Percentiles rank a stretch among this genome's conserved stretches.
Evolutionary conservation across 1,140 invertebrate species (phyloP).

Genomic region (Hylyphantes graminicola): DNA sequence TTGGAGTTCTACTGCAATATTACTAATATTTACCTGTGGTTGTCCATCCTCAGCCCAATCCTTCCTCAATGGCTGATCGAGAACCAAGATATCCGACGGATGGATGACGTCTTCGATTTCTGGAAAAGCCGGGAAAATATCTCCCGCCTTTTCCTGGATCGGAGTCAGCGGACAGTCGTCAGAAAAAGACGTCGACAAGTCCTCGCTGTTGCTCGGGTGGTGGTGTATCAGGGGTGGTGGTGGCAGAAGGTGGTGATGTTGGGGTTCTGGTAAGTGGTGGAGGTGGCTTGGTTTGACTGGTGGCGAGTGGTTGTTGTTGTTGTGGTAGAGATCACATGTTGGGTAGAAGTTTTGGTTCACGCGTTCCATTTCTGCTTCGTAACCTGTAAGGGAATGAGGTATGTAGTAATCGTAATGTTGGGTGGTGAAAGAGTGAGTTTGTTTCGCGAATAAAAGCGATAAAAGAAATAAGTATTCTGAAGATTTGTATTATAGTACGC

Average conservation of each 20-base stretch:
- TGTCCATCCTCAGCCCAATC: background rate
- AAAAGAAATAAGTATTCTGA: too few species aligned
- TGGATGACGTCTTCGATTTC: constrained; percentile 53
- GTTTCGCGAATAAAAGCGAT: too few species aligned
- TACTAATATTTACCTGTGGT: background rate
- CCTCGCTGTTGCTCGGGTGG: background rate
- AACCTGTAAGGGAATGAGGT: constrained; percentile 15
- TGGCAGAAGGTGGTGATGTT: constrained; percentile 26
- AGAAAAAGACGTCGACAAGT: constrained; percentile 28
- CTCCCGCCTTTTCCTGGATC: constrained; percentile 16
- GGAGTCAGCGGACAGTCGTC: constrained; percentile 45
- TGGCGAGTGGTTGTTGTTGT: constrained; percentile 21
- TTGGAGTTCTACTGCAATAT: too few species aligned
- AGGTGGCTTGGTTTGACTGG: constrained; percentile 33
- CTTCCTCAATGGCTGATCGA: constrained; percentile 54
- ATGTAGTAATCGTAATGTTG: too few species aligned
- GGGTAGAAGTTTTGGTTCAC: constrained; percentile 54
- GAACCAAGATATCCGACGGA: constrained; percentile 57
- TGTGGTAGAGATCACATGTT: constrained; percentile 33
- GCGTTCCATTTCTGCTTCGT: constrained; percentile 46
- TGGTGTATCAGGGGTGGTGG: constrained; percentile 45
- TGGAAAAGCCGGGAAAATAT: constrained; percentile 34
- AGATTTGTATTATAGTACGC: too few species aligned
- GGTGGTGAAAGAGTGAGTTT: too few species aligned
- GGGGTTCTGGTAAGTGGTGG: constrained; percentile 11